Evolutionary conservation across 92 coral and sea anemone genomes (phyloP).

Genomic region (Bergia sp.): DNA sequence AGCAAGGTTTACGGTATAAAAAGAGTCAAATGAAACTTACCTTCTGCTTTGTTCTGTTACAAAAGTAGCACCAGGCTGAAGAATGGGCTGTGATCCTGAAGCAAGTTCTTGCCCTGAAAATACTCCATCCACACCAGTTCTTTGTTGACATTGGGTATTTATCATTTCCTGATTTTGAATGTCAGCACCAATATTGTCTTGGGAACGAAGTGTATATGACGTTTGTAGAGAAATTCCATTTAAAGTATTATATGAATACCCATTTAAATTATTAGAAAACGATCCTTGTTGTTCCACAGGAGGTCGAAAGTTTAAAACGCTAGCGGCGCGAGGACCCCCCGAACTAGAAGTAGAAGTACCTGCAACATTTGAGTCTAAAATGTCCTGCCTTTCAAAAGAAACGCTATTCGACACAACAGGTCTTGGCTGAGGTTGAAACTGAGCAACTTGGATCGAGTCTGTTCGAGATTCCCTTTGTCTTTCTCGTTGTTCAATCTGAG

Average conservation of each 20-base stretch:
- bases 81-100: background rate
- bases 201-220: background rate
- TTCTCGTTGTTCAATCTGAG: constrained; percentile 41
- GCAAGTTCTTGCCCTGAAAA: background rate
- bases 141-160: background rate
- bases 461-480: constrained; percentile 5
- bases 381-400: background rate
- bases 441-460: background rate
- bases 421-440: background rate
- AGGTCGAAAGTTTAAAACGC: constrained; percentile 27
- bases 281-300: constrained; percentile 35
- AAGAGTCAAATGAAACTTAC: too few relatives aligned
- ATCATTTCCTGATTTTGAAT: background rate
- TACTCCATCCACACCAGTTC: background rate
- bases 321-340: background rate
- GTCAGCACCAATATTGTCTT: background rate
- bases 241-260: constrained; percentile 13
- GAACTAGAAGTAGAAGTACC: constrained; percentile 2
- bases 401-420: background rate
- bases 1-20: too few relatives aligned
- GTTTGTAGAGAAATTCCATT: constrained; percentile 16
- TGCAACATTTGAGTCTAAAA: background rate
- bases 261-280: constrained; percentile 16
- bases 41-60: constrained; percentile 3
- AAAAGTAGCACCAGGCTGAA: background rate